These are phyloP conservation scores for Embidobia sp. DNA, from an alignment of 2,888 invertebrate genomes.

Conservation along the genomic window DNA sequence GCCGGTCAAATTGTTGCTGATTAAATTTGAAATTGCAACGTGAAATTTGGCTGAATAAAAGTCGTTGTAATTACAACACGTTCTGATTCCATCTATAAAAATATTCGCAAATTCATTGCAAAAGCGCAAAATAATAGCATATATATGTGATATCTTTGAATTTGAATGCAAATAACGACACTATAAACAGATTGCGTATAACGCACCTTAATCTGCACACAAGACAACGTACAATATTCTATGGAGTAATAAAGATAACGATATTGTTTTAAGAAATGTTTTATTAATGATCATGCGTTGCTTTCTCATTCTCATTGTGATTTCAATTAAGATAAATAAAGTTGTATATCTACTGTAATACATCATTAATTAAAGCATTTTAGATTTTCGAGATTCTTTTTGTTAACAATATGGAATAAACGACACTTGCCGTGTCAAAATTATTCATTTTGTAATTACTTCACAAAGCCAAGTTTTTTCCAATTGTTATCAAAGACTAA, in stretches of 20 bases:
- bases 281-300: conserved; percentile 38
- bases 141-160: conserved; percentile 18
- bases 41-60: too few species aligned
- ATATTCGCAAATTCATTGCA: conserved; percentile 19
- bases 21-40: too few species aligned
- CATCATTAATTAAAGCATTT: conserved; percentile 43
- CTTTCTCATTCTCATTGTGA: conserved; percentile 49
- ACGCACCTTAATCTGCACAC: conserved; percentile 15
- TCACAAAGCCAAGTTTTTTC: conserved; percentile 6
- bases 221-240: conserved; percentile 29
- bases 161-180: conserved; percentile 50
- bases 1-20: too few species aligned
- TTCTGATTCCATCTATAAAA: conserved; percentile 10
- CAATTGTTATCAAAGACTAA: too few species aligned
- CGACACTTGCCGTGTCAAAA: too few species aligned
- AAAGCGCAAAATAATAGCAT: conserved; percentile 17
- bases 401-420: conserved; percentile 15
- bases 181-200: conserved; percentile 29
- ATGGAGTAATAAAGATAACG: conserved; percentile 45
- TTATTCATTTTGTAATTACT: conserved; percentile 34
- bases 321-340: conserved; percentile 48
- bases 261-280: conserved; percentile 50
- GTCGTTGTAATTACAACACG: neutral
- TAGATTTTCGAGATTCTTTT: conserved; percentile 18
- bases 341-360: conserved; percentile 32